These are phyloP conservation scores for Acronicta aceris DNA, from an alignment of 2,888 invertebrate species.

Conservation along the genomic window DNA sequence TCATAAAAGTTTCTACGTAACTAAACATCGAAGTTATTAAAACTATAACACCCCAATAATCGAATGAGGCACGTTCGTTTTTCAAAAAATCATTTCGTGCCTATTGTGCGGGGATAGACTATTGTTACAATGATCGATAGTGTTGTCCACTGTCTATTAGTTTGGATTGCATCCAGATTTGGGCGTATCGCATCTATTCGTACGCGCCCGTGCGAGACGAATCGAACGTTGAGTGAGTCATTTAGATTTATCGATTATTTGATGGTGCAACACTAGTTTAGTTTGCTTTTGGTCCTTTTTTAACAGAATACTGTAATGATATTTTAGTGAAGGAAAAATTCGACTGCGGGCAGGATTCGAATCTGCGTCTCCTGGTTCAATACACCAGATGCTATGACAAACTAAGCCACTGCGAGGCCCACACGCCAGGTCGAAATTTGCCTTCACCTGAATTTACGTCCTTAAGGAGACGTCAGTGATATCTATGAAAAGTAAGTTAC, in stretches of 20 bases:
- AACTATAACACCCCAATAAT: slow-evolving; percentile 35
- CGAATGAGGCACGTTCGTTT: slow-evolving; percentile 35
- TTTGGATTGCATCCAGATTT: slow-evolving; percentile 76
- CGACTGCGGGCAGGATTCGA: too few relatives aligned
- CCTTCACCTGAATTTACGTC: too few relatives aligned
- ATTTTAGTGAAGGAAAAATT: too few relatives aligned
- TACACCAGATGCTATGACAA: too few relatives aligned
- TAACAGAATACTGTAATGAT: too few relatives aligned
- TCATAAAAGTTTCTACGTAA: neutral
- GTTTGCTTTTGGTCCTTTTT: slow-evolving; percentile 28
- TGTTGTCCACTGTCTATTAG: slow-evolving; percentile 74
- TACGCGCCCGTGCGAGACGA: slow-evolving; percentile 76
- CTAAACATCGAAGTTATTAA: slow-evolving; percentile 10
- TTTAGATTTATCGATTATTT: slow-evolving; percentile 65
- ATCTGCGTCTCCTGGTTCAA: too few relatives aligned
- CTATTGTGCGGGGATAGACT: slow-evolving; percentile 56
- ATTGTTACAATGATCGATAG: slow-evolving; percentile 75
- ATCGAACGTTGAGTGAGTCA: slow-evolving; percentile 68
- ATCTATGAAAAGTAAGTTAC: too few relatives aligned
- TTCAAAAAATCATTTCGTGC: slow-evolving; percentile 56
- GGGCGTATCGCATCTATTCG: slow-evolving; percentile 64
- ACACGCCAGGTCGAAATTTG: too few relatives aligned
- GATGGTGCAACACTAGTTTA: slow-evolving; percentile 58
- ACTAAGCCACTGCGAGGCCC: too few relatives aligned
- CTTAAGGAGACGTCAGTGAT: too few relatives aligned